Evolutionary conservation across 2,797 vertebrate species (phyloP), one percentile per base, ranked within the genome.

Genomic region (Epinephelus malabaricus): DNA sequence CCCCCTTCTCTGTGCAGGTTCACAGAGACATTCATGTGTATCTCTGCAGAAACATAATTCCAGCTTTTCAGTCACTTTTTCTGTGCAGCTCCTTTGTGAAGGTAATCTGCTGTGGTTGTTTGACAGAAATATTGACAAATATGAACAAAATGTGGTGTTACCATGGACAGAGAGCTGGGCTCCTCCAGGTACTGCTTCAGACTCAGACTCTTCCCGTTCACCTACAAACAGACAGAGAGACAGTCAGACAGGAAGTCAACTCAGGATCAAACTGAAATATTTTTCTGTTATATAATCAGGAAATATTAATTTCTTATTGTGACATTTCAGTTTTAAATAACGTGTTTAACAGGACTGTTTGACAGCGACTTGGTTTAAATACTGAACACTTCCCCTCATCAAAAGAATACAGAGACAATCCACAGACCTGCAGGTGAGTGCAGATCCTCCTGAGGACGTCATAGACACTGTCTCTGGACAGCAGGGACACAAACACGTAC

Each of bases 401-500:
- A 60, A 15, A n/a, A 2, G 15, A 21, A 53, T 17, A 23, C 27
- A 68, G 0, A 30, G 46, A 11, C 18, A 27, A 49, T 0, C 2
- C 50, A 60, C 81, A 1, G 2, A 97, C 97, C 97, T 98, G 97
- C 18, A 98, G 92, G 83, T 98, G 97, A 0, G 96, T 97, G 91
- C 97, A 98, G 92, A 98, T 97, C 88, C 96, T 95, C 81, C 96
- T 93, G 82, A 98, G 92, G 80, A 96, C 95, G 0, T 98, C 97
- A 0, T 97, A 98, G 15, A 97, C 97, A 0, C 95, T 97, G 94
- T 98, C 97, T 8, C 97, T 95, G 78, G 97, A 98, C 81, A 98
- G 94, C 79, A 98, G 93, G 6, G 97, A 98, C 80, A 98, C 97
- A 0, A 98, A 98, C 60, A 98, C 93, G 51, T 98, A 98, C 97